phyloP scores from a whole-genome alignment of 35 echinoderm and acorn worm species.

The Eucidaris tribuloides region DNA sequence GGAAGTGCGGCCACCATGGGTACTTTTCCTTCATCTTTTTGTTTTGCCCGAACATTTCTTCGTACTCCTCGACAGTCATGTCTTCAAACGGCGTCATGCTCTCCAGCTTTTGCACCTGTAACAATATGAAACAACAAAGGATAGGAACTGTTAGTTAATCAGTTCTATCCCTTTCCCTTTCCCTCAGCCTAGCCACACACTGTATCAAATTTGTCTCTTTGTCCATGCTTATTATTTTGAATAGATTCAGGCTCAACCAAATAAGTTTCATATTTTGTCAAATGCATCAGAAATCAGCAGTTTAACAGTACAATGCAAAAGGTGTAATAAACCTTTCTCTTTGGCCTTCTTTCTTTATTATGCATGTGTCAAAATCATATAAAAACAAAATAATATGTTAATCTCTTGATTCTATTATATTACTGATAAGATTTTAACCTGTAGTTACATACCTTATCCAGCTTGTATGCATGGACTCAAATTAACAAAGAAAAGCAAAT shows the following conservation, averaged over 20 bases:
- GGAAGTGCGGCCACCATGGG: slow-evolving; percentile 82
- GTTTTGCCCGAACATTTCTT: slow-evolving; percentile 61
- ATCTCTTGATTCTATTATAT: no score
- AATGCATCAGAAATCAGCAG: no score
- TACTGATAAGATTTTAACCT: no score
- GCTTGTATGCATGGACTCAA: no score
- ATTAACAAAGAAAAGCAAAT: no score
- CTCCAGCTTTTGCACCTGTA: slow-evolving; percentile 51
- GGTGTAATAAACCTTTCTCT: no score
- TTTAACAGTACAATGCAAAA: no score
- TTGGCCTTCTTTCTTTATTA: no score
- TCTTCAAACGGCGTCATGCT: slow-evolving; percentile 95
- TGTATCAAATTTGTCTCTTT: background rate
- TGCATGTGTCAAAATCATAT: no score
- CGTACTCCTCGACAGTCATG: slow-evolving; percentile 83
- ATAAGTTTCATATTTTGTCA: no score
- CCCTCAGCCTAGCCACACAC: background rate
- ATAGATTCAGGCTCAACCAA: background rate
- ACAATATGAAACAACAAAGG: background rate
- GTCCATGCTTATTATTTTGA: background rate
- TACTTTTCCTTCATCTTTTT: slow-evolving; percentile 66
- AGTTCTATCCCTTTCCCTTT: background rate
- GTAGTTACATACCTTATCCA: no score
- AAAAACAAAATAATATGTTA: no score
- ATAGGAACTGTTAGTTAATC: background rate